A percentile compares a stretch with the other conserved stretches of the same genome.
These are phyloP conservation scores for Drosophila neocordata DNA, from an alignment of 1,140 invertebrate species.

Conservation along the genomic window DNA sequence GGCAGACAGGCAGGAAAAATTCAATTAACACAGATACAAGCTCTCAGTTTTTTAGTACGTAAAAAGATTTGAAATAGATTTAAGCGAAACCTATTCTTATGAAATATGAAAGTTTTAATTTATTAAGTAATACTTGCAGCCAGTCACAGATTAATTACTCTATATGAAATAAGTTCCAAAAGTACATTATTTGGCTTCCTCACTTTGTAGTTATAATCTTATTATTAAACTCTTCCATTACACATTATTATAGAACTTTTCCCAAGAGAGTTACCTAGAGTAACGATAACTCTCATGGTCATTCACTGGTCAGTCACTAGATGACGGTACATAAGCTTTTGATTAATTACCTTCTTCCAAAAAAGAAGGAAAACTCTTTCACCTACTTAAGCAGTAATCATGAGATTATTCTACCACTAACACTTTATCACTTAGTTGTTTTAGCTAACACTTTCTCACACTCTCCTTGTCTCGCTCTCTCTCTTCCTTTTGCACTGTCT, in stretches of 20 bases:
- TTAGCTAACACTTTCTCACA: not conserved
- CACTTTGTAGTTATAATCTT: too few species aligned
- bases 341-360: not conserved
- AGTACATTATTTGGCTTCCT: too few species aligned
- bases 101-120: not conserved
- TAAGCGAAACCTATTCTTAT: not conserved
- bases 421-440: conserved; percentile 5
- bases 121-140: too few species aligned
- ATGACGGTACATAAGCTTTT: too few species aligned
- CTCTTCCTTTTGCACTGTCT: not conserved
- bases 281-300: too few species aligned
- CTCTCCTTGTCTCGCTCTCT: not conserved
- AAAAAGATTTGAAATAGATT: not conserved
- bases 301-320: too few species aligned
- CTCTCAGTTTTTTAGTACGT: not conserved
- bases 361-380: not conserved
- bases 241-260: too few species aligned
- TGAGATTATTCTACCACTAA: conserved; percentile 1
- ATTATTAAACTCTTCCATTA: too few species aligned
- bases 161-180: too few species aligned
- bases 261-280: too few species aligned
- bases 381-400: not conserved
- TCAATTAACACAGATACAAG: conserved; percentile 28
- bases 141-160: too few species aligned
- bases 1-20: conserved; percentile 7